Base-by-base conservation (phyloP, 2,888 invertebrate genomes). In the Plebejus anna region DNA sequence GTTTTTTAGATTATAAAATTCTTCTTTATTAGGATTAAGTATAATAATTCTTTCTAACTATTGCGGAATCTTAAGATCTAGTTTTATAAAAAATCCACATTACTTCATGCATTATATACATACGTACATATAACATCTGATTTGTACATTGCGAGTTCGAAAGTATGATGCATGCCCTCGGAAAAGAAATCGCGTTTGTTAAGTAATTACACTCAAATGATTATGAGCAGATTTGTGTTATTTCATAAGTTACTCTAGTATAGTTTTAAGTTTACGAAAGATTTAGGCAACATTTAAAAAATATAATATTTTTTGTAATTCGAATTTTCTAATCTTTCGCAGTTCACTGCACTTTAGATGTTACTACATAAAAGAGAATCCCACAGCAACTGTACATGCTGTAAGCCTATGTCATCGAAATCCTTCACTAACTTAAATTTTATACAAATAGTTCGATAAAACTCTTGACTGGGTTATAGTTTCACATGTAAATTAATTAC, bases 141-240 rank as follows among this genome's bases (percentile, higher is more conserved):
- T 66, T 32, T 66, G 36, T 66, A 32, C 66, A 66, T 36, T 13
- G 66, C 13, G 32, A 66, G 36, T 66, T 66, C 4, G 66, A 66
- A 66, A 66, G 66, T 66, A 66, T 66, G 32, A 36, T 66, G 66
- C 66, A 36, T 66, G 66, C 4, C 66, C 66, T 66, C 66, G 66
- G 66, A 66, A 66, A 66, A 66, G 66, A 66, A 66, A 66, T 66
- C 66, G 66, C 32, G 66, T 66, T 66, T 16, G 32, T 66, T 32
- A 36, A 66, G 66, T 66, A 66, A 66, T 66, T 36, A 36, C 5
- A 32, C 66, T 36, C 66, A 36, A 32, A 16, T 38, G 38, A 38
- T 66, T 28, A 61, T 61, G 66, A 66, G 32, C 66, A 66, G 66
- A 66, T 36, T 66, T 11, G 32, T 11, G 36, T 4, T 66, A 36